phyloP scores from a whole-genome alignment of 2,797 vertebrate genomes.

The Sebastiscus albofasciatus region DNA sequence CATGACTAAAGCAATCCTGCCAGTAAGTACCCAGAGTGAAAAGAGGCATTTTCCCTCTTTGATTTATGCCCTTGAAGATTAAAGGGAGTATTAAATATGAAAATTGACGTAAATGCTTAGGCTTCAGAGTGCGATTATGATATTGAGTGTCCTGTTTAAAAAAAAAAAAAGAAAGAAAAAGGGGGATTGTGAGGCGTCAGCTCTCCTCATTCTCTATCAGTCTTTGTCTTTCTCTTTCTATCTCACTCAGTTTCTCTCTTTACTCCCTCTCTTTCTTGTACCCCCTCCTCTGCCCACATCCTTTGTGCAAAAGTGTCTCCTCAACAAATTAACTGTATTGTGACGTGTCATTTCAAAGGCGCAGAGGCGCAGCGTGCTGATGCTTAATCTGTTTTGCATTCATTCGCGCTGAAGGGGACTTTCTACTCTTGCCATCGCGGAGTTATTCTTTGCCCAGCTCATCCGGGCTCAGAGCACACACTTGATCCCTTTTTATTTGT shows the following conservation, averaged over 20 bases:
- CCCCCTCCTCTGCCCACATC: conserved; percentile 56
- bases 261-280: conserved; percentile 43
- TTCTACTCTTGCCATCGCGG: conserved; percentile 64
- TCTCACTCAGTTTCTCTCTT: conserved; percentile 53
- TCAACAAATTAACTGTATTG: conserved; percentile 83
- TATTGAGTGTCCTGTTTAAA: conserved; percentile 70
- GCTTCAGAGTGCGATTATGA: conserved; percentile 68
- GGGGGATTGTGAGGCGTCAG: conserved; percentile 58
- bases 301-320: conserved; percentile 77
- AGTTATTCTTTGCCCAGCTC: conserved; percentile 74
- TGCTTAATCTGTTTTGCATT: conserved; percentile 84
- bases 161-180: conserved; percentile 21
- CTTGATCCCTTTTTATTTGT: conserved; percentile 77
- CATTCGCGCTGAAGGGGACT: conserved; percentile 74
- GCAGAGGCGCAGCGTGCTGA: conserved; percentile 65
- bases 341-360: conserved; percentile 79
- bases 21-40: conserved; percentile 87
- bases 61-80: conserved; percentile 76
- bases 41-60: conserved; percentile 62
- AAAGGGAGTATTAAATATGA: conserved; percentile 77
- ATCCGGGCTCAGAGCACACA: conserved; percentile 70
- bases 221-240: conserved; percentile 63
- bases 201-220: conserved; percentile 51
- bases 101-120: conserved; percentile 73
- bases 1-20: conserved; percentile 93